These are phyloP conservation scores for Ifrita kowaldi DNA, from an alignment of 2,113 vertebrate genomes.

Conservation along the genomic window DNA sequence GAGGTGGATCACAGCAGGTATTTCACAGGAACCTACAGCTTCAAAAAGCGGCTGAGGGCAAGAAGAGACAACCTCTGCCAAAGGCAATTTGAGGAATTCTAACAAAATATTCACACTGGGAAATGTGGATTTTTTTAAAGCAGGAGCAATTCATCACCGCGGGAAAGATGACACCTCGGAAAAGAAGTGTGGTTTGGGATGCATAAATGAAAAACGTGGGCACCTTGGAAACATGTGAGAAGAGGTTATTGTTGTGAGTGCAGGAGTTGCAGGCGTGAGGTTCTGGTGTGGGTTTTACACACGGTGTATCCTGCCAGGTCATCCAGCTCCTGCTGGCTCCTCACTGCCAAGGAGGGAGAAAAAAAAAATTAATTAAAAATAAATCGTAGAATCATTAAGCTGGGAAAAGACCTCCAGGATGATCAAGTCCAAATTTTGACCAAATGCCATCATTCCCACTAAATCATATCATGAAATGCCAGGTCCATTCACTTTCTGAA, in stretches of 20 bases:
- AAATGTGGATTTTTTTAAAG: background rate
- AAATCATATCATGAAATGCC: background rate
- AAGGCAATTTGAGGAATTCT: background rate
- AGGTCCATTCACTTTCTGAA: background rate
- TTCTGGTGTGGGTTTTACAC: background rate
- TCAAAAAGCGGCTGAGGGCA: background rate
- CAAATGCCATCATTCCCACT: background rate
- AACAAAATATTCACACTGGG: background rate
- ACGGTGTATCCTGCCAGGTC: background rate
- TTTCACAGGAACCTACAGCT: background rate
- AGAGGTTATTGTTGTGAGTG: background rate
- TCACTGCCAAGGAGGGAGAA: background rate
- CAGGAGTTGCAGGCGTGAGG: background rate
- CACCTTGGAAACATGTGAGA: background rate
- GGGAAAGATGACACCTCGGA: background rate
- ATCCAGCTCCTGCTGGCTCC: background rate
- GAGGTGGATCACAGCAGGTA: background rate
- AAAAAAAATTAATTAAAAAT: too few species aligned
- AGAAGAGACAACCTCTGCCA: background rate
- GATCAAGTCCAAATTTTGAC: background rate
- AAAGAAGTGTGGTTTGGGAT: background rate
- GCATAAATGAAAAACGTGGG: background rate
- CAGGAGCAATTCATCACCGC: background rate
- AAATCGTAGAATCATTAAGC: background rate
- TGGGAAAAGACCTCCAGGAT: background rate